phyloP scores from a whole-genome alignment of 2,113 vertebrate species.

The Maccullochella peelii region DNA sequence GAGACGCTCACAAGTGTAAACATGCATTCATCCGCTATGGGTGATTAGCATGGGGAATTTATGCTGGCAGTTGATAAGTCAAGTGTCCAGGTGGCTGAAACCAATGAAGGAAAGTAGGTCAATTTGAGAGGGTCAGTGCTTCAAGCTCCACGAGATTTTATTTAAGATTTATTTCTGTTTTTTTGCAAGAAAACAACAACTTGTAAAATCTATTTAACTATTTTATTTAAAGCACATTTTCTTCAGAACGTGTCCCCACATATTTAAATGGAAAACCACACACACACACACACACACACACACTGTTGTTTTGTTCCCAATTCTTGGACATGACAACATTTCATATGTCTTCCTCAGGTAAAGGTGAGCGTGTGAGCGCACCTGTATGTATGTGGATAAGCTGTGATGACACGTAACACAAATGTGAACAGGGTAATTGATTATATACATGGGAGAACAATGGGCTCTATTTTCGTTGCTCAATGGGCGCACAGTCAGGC shows the following conservation, averaged over 20 bases:
- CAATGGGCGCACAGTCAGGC: not conserved
- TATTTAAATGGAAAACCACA: no score
- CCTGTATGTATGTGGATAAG: no score
- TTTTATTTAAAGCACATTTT: not conserved
- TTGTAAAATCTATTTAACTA: not conserved
- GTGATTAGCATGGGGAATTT: slow-evolving; percentile 33
- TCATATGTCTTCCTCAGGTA: no score
- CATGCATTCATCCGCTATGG: not conserved
- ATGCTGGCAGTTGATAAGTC: slow-evolving; percentile 58
- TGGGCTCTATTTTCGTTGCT: not conserved
- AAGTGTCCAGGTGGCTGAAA: slow-evolving; percentile 53
- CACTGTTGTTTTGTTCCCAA: not conserved
- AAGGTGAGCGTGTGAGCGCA: no score
- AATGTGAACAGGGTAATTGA: not conserved
- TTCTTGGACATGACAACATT: not conserved
- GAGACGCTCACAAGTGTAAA: slow-evolving; percentile 31
- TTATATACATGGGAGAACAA: not conserved
- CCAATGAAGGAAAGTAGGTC: not conserved
- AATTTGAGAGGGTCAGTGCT: not conserved
- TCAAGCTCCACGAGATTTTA: not conserved
- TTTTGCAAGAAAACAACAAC: not conserved
- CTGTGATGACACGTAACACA: no score
- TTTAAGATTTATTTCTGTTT: not conserved
- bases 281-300: not conserved
- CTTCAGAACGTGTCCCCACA: not conserved